These are phyloP conservation scores for Penaeus vannamei DNA, from an alignment of 1,140 invertebrate genomes.

Conservation along the genomic window DNA sequence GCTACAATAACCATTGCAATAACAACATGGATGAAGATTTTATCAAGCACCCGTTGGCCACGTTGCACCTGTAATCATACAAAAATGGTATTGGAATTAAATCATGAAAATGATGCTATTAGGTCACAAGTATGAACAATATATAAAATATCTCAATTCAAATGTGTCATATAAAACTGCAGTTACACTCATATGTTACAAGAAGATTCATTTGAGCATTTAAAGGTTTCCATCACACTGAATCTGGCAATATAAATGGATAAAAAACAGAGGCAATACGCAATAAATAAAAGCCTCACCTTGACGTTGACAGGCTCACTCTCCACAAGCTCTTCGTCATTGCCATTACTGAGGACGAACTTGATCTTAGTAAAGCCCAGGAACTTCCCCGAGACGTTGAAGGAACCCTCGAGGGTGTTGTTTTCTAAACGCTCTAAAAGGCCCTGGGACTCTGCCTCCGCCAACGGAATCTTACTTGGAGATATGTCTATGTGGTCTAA, in stretches of 20 bases:
- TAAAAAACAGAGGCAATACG: no score
- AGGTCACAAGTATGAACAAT: neutral
- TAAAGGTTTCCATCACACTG: no score
- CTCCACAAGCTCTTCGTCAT: slow-evolving; percentile 62
- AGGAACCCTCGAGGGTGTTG: slow-evolving; percentile 66
- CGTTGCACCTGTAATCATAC: slow-evolving; percentile 77
- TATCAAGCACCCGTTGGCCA: slow-evolving; percentile 79
- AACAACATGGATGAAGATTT: slow-evolving; percentile 84
- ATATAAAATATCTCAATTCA: no score
- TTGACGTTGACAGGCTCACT: slow-evolving; percentile 74
- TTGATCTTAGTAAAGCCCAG: slow-evolving; percentile 76
- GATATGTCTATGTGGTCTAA: slow-evolving; percentile 48
- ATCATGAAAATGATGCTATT: neutral
- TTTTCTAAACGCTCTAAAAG: slow-evolving; percentile 9
- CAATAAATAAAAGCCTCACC: slow-evolving; percentile 70
- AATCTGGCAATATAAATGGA: no score
- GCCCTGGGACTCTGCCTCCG: neutral
- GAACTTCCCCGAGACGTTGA: slow-evolving; percentile 78
- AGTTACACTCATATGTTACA: no score
- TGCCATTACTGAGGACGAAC: slow-evolving; percentile 67
- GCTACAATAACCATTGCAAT: slow-evolving; percentile 85
- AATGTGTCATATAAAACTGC: no score
- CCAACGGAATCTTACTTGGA: slow-evolving; percentile 40
- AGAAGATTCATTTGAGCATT: no score
- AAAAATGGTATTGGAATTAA: neutral